These are phyloP conservation scores for Elysia chlorotica DNA, from an alignment of 1,140 invertebrate species.

Conservation along the genomic window DNA sequence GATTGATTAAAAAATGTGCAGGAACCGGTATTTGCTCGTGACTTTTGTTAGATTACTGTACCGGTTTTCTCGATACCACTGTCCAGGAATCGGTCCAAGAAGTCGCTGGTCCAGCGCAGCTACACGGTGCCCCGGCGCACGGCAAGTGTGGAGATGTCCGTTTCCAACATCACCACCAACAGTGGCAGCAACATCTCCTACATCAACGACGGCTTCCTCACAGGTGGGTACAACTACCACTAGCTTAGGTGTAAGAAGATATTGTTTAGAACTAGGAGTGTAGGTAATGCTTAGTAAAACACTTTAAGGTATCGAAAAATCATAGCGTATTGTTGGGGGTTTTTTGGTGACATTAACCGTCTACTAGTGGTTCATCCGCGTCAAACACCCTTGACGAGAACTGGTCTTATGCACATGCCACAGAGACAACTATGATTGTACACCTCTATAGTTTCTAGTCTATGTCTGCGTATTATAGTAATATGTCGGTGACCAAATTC, in stretches of 20 bases:
- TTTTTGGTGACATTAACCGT: background rate
- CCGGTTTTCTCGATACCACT: too few relatives aligned
- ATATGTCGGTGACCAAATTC: too few relatives aligned
- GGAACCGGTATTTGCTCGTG: too few relatives aligned
- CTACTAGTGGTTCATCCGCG: background rate
- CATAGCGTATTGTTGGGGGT: background rate
- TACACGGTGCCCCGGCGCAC: constrained; percentile 22
- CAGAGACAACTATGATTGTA: too few relatives aligned
- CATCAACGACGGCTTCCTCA: constrained; percentile 32
- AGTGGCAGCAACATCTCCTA: constrained; percentile 31
- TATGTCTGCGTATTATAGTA: too few relatives aligned
- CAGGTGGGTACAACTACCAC: background rate
- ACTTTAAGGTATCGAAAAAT: background rate
- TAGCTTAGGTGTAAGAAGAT: background rate
- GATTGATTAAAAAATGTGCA: too few relatives aligned
- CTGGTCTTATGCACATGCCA: too few relatives aligned
- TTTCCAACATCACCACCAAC: constrained; percentile 20
- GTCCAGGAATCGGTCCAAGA: too few relatives aligned
- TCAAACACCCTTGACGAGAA: background rate
- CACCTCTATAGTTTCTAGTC: too few relatives aligned
- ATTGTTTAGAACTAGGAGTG: background rate
- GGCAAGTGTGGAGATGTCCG: constrained; percentile 18
- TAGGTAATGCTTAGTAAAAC: too few relatives aligned
- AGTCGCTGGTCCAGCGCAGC: constrained; percentile 18
- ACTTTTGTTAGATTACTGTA: too few relatives aligned